Base-by-base conservation (phyloP, 2,797 vertebrate species). In the Micrastur ruficollis region DNA sequence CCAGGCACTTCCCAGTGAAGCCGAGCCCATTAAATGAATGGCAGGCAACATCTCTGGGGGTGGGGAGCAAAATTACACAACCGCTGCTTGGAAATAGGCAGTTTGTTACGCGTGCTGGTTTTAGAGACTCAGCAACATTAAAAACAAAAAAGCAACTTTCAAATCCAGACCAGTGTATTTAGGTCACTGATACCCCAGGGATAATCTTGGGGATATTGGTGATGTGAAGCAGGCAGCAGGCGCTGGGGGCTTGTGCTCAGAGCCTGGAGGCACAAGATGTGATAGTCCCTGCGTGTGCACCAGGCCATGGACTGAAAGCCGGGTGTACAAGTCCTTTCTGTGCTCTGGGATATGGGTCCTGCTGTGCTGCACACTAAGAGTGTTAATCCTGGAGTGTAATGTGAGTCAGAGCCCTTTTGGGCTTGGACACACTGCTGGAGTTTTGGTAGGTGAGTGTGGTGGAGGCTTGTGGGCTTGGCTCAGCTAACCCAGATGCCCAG, bases 91-190 rank as follows among this genome's bases (percentile, higher is more conserved):
- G 94, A 96, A 97, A 85, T 65, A 81, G 71, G 71, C 78, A 18
- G 25, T 21, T 92, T 73, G 78, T 90, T 96, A 89, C 34, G 7
- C 83, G 74, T 16, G 56, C 68, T 83, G 20, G 31, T 80, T 93
- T 89, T 87, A 95, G 70, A 91, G 92, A 86, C 86, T 86, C 84
- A 68, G 76, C 86, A 87, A 66, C 90, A 66, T 55, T 78, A 65
- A 81, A 93, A 96, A 93, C 89, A 97, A 97, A 97, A 97, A 95
- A 49, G 72, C 89, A 87, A 96, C 86, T 81, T 97, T 96, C 81
- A 96, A 85, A 70, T 86, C 80, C 82, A 47, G 55, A 83, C 5
- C 68, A 55, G 38, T 5, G 53, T 79, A 93, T 96, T 94, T 87
- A 93, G 95, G 93, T 91, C 92, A 78, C 74, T 46, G 92, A 83